A percentile compares a stretch with the other conserved stretches of the same genome.
phyloP scores from a whole-genome alignment of 2,888 invertebrate genomes.

The Platypus cylindrus region DNA sequence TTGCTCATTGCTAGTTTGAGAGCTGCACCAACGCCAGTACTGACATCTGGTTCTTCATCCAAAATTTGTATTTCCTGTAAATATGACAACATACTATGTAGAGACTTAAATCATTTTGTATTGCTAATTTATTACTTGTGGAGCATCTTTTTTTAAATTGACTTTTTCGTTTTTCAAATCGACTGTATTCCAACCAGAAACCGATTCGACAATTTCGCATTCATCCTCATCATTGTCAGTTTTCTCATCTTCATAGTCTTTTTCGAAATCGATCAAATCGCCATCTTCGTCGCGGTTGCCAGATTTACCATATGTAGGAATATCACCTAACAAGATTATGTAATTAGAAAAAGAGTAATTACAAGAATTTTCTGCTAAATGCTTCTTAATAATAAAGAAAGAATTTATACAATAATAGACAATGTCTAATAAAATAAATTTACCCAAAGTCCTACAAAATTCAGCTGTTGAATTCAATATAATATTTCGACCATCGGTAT shows the following conservation, averaged over 20 bases:
- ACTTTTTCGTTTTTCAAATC: conserved; percentile 33
- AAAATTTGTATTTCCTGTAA: conserved; percentile 52
- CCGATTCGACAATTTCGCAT: conserved; percentile 26
- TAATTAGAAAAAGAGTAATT: neutral
- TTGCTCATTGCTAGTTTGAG: conserved; percentile 84
- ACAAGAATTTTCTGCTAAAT: neutral
- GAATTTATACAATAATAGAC: neutral
- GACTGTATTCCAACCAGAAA: conserved; percentile 43
- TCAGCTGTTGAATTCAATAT: conserved; percentile 89
- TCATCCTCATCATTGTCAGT: conserved; percentile 26
- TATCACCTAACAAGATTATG: conserved; percentile 55
- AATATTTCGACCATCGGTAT: conserved; percentile 43
- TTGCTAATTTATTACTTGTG: conserved; percentile 17
- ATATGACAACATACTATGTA: too few species aligned
- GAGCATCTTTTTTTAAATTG: conserved; percentile 34
- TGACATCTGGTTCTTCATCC: conserved; percentile 86
- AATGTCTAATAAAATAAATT: conserved; percentile 5
- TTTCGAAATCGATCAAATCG: conserved; percentile 25
- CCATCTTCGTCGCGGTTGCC: conserved; percentile 80
- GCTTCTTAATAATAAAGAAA: neutral
- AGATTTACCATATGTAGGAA: conserved; percentile 85
- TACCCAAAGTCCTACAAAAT: conserved; percentile 78
- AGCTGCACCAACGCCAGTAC: conserved; percentile 84
- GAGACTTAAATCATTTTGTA: too few species aligned
- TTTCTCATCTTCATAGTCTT: conserved; percentile 20